phyloP scores from a whole-genome alignment of 1,140 invertebrate genomes.

The Carposina sasakii region DNA sequence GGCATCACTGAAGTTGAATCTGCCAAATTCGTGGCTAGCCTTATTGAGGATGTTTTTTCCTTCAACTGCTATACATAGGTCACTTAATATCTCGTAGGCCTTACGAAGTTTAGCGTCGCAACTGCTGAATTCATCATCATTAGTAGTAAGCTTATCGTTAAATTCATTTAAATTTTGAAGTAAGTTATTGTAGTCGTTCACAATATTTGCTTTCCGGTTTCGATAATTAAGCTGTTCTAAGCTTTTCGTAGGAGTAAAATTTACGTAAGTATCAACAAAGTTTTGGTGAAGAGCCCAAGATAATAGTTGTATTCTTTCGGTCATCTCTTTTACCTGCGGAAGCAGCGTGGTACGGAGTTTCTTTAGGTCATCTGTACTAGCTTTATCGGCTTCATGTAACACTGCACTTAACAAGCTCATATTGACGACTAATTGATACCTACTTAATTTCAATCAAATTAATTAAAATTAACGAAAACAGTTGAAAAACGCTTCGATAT shows the following conservation, averaged over 20 bases:
- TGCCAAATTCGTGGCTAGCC: constrained; percentile 48
- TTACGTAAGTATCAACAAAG: constrained; percentile 51
- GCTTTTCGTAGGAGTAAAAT: constrained; percentile 51
- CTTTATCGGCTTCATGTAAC: constrained; percentile 43
- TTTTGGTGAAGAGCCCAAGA: constrained; percentile 56
- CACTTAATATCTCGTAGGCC: constrained; percentile 31
- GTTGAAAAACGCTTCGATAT: too few relatives aligned
- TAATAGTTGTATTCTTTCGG: constrained; percentile 51
- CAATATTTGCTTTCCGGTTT: constrained; percentile 49
- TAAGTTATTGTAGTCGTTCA: constrained; percentile 36
- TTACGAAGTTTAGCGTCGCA: constrained; percentile 38
- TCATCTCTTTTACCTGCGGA: constrained; percentile 43
- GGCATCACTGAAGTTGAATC: constrained; percentile 51
- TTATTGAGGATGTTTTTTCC: constrained; percentile 39
- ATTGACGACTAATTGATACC: too few relatives aligned
- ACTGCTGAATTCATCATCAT: constrained; percentile 42
- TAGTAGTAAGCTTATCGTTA: constrained; percentile 25
- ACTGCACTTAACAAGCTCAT: constrained; percentile 56
- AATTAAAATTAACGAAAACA: too few relatives aligned
- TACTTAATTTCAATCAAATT: too few relatives aligned
- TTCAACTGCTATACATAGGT: constrained; percentile 45
- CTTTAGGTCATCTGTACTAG: constrained; percentile 36
- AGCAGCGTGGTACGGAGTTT: constrained; percentile 42
- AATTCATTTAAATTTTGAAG: constrained; percentile 32
- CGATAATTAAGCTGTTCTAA: constrained; percentile 58